Conservation (phyloP, 2,797 vertebrate genomes). For the Sphenodon punctatus region DNA sequence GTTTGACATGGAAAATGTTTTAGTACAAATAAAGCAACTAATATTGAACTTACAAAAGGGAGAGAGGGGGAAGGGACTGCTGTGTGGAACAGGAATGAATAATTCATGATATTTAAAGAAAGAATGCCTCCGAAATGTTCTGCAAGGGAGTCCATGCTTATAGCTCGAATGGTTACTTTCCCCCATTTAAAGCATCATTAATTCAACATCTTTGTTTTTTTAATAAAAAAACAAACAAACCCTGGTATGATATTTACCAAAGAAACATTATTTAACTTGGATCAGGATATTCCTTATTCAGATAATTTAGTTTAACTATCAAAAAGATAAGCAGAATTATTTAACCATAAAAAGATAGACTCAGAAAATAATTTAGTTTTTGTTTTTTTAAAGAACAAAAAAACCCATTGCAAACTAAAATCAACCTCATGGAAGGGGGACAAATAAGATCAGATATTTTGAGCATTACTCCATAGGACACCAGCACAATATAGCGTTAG, state of each 20-base stretch:
- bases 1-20: slow-evolving; percentile 95
- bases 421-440: slow-evolving; percentile 75
- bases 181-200: slow-evolving; percentile 79
- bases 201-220: slow-evolving; percentile 73
- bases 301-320: slow-evolving; percentile 74
- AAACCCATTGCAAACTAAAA: slow-evolving; percentile 60
- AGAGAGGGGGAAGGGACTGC: slow-evolving; percentile 78
- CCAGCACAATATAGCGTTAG: slow-evolving; percentile 75
- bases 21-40: slow-evolving; percentile 94
- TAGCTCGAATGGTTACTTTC: slow-evolving; percentile 68
- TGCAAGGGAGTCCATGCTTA: slow-evolving; percentile 71
- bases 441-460: slow-evolving; percentile 79
- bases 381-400: slow-evolving; percentile 41
- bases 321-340: slow-evolving; percentile 68
- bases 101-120: slow-evolving; percentile 92
- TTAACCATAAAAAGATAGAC: slow-evolving; percentile 65
- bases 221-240: no score
- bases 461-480: slow-evolving; percentile 80
- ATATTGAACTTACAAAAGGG: slow-evolving; percentile 87
- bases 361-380: slow-evolving; percentile 60
- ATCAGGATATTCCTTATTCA: slow-evolving; percentile 72
- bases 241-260: slow-evolving; percentile 60
- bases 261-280: slow-evolving; percentile 75
- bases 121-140: slow-evolving; percentile 78
- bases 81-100: slow-evolving; percentile 85